These are phyloP conservation scores for Holothuria scabra DNA, from an alignment of 53 echinoderm and acorn worm species.

Conservation along the genomic window DNA sequence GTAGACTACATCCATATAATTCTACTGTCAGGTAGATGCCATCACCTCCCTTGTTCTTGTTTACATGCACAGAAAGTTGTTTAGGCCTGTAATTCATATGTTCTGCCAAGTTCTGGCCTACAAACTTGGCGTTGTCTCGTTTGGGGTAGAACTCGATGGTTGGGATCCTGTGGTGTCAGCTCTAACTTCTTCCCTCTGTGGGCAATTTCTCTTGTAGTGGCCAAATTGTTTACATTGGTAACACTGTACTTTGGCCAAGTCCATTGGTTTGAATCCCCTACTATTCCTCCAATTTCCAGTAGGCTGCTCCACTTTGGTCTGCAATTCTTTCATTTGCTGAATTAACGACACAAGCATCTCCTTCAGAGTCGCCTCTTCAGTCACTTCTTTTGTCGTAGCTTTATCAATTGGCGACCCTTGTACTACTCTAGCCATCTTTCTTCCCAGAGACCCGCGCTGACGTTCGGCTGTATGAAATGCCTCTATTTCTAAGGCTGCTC, in stretches of 20 bases:
- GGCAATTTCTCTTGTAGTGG: constrained; percentile 52
- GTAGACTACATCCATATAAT: background rate
- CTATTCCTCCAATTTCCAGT: too few relatives aligned
- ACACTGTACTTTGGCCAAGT: constrained; percentile 20
- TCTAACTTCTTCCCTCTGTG: background rate
- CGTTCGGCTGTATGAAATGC: constrained; percentile 2
- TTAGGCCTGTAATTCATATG: background rate
- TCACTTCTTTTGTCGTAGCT: background rate
- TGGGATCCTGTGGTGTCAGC: too few relatives aligned
- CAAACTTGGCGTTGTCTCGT: constrained; percentile 40
- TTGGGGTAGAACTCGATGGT: background rate
- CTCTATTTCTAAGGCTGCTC: constrained; percentile 48
- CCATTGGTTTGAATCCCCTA: background rate
- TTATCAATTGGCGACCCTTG: background rate
- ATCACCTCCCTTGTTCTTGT: constrained; percentile 5
- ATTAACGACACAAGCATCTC: background rate
- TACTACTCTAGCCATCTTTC: background rate
- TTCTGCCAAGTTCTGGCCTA: constrained; percentile 42
- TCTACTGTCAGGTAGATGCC: constrained; percentile 10
- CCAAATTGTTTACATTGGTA: constrained; percentile 52
- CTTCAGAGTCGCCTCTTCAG: too few relatives aligned
- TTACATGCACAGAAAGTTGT: constrained; percentile 8
- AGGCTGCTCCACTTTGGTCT: background rate
- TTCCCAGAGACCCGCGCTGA: background rate
- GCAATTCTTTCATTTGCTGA: background rate